A percentile compares a stretch with the other conserved stretches of the same genome.
These are phyloP conservation scores for Rhynchopsitta pachyrhyncha DNA, from an alignment of 2,113 vertebrate genomes.

Conservation along the genomic window DNA sequence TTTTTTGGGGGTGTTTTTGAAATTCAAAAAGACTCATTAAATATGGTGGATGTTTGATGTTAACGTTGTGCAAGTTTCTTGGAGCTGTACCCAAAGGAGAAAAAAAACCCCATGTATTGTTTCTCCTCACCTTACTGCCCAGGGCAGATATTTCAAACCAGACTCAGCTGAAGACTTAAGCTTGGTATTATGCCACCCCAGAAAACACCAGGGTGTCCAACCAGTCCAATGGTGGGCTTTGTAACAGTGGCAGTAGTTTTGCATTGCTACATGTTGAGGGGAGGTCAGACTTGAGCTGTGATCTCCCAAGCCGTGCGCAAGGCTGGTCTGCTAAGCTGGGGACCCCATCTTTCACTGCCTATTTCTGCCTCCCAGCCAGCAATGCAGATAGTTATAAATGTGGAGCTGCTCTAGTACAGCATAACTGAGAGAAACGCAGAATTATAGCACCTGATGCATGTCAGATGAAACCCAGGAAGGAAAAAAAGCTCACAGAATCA, in stretches of 20 bases:
- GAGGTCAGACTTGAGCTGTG: neutral
- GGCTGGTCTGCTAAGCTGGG: neutral
- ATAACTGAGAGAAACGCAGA: neutral
- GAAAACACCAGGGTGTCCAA: neutral
- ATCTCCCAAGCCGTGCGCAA: neutral
- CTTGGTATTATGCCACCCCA: neutral
- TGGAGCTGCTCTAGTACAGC: neutral
- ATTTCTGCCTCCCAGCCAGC: neutral
- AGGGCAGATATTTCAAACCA: neutral
- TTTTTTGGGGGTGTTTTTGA: neutral
- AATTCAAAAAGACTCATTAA: neutral
- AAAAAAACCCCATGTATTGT: accelerated
- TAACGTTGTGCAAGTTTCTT: neutral
- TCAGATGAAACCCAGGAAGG: neutral
- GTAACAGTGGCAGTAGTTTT: neutral
- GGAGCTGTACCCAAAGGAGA: neutral
- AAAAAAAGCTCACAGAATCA: neutral
- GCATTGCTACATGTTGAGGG: accelerated
- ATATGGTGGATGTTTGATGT: neutral
- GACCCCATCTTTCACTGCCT: neutral
- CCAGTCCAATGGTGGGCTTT: neutral
- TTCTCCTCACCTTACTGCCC: neutral
- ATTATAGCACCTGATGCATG: neutral
- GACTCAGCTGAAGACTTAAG: neutral
- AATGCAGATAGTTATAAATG: neutral